Evolutionary conservation across 2,888 invertebrate species (phyloP).

Genomic region (Petrophora chlorosata): DNA sequence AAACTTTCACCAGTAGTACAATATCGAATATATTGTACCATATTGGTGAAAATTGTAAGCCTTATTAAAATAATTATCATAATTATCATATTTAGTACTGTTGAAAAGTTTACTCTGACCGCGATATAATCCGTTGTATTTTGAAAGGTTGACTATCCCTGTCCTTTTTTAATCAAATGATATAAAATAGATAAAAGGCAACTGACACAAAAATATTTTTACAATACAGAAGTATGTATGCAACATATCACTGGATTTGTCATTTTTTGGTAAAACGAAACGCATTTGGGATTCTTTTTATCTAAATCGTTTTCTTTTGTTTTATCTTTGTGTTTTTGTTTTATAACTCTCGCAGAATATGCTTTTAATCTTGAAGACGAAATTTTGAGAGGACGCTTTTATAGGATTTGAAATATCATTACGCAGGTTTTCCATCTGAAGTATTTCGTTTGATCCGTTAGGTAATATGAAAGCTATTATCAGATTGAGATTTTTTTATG

Average conservation of each 20-base stretch:
- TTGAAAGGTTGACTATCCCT: conserved; percentile 33
- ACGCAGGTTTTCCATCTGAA: conserved; percentile 2
- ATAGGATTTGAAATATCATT: neutral
- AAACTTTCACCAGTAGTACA: too few relatives aligned
- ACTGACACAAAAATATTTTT: conserved; percentile 7
- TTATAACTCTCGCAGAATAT: conserved; percentile 14
- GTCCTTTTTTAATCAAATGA: conserved; percentile 38
- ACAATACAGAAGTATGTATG: conserved; percentile 30
- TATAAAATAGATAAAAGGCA: conserved; percentile 22
- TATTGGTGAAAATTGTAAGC: too few relatives aligned
- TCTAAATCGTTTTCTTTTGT: conserved; percentile 40
- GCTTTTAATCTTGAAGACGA: conserved; percentile 1
- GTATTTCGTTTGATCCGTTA: conserved; percentile 5
- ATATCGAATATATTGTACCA: too few relatives aligned
- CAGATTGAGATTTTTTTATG: conserved; percentile 10
- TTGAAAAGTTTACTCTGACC: neutral
- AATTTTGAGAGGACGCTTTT: neutral
- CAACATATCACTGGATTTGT: conserved; percentile 42
- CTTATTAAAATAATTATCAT: too few relatives aligned
- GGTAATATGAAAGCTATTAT: conserved; percentile 10
- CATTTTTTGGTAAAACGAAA: conserved; percentile 50
- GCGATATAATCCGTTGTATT: conserved; percentile 44
- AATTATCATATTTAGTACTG: too few relatives aligned
- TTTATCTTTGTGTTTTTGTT: conserved; percentile 27
- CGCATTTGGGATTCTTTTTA: conserved; percentile 36